Conservation (phyloP, 1,140 invertebrate genomes). For the Tetramorium parvispinum region DNA sequence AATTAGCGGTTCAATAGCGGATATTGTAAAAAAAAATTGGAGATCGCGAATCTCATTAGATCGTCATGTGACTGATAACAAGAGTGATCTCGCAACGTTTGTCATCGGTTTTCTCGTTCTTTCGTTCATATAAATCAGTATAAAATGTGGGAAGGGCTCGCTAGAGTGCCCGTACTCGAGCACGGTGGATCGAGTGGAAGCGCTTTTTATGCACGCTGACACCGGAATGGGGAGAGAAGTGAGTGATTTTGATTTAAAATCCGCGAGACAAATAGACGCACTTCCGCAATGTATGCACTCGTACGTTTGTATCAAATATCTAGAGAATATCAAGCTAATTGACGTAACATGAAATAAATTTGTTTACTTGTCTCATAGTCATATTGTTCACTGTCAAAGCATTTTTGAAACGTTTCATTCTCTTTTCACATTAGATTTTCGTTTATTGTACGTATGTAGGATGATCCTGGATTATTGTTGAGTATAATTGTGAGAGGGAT, state of each 20-base stretch:
- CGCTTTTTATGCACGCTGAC: slow-evolving; percentile 28
- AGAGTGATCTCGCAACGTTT: slow-evolving; percentile 3
- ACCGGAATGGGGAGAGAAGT: neutral
- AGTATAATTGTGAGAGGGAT: neutral
- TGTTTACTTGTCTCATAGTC: neutral
- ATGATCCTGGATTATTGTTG: neutral
- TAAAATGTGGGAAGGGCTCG: slow-evolving; percentile 14
- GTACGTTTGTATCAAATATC: slow-evolving; percentile 12
- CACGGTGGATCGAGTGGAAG: slow-evolving; percentile 2
- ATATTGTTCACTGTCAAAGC: neutral
- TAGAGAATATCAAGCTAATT: slow-evolving; percentile 5
- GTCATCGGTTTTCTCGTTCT: slow-evolving; percentile 3
- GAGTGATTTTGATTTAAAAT: slow-evolving; percentile 45
- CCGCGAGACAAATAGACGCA: slow-evolving; percentile 2
- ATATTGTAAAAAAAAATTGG: neutral
- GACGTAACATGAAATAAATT: slow-evolving; percentile 5
- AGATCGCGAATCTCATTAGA: slow-evolving; percentile 15
- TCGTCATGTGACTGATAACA: neutral
- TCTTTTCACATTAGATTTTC: neutral
- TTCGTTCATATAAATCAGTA: slow-evolving; percentile 36
- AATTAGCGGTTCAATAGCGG: neutral
- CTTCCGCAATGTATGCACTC: neutral
- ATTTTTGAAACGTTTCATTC: neutral
- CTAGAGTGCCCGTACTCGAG: neutral
- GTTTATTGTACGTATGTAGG: neutral